Conservation (phyloP, 1,140 invertebrate species). For the Atta cephalotes region DNA sequence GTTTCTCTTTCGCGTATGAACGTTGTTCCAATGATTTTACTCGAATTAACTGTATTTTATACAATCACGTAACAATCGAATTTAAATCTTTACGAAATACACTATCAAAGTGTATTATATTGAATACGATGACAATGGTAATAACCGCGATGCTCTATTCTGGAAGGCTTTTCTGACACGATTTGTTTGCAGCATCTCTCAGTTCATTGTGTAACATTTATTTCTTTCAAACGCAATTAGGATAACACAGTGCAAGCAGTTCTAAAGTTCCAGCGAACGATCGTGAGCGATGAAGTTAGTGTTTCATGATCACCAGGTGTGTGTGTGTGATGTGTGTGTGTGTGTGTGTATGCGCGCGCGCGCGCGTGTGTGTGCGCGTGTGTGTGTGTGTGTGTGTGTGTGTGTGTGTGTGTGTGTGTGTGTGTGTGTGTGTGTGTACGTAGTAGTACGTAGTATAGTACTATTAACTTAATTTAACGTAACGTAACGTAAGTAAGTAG, state of each 20-base stretch:
- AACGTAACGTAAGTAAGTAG: no score
- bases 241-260: conserved; percentile 85
- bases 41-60: neutral
- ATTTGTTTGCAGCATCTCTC: conserved; percentile 16
- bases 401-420: no score
- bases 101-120: neutral
- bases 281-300: conserved; percentile 86
- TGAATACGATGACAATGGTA: conserved; percentile 68
- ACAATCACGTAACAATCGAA: conserved; percentile 4
- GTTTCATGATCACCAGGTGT: conserved; percentile 83
- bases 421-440: no score
- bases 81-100: neutral
- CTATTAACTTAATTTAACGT: no score
- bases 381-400: neutral
- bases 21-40: neutral
- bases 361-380: neutral
- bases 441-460: no score
- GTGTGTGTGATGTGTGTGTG: neutral
- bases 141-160: conserved; percentile 29
- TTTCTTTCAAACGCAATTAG: conserved; percentile 66
- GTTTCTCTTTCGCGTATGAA: neutral
- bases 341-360: neutral
- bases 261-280: conserved; percentile 85
- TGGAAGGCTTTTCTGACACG: neutral
- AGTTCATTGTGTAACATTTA: conserved; percentile 24